Evolutionary conservation across 2,113 vertebrate genomes (phyloP), one percentile per base, ranked within the genome.

Genomic region (Plestiodon gilberti): DNA sequence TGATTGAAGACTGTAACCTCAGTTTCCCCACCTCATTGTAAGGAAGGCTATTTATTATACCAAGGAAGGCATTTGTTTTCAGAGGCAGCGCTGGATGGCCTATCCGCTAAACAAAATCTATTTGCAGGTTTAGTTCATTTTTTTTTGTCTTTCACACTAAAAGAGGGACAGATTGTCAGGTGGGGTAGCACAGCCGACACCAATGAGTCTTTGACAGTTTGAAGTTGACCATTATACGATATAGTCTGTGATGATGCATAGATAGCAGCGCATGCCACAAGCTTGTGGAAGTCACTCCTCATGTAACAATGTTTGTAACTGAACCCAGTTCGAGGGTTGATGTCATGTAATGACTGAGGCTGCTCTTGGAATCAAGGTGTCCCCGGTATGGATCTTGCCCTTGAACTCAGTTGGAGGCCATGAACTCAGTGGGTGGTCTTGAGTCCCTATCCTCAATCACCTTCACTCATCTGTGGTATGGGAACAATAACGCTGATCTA

Each of bases 241-340:
- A 0, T 1, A 52, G 14, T 28, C 23, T 28, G 0, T 38, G 0
- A 5, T 30, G 0, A 5, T 6, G 2, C 0, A 1, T 3, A 25
- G 55, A 0, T 3, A 1, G 2, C 25, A 76, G 18, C 38, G 33
- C 18, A 1, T 14, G 0, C 17, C 20, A 35, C 0, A 0, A 0
- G 1, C 13, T 0, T 0, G 1, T 22, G 6, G 11, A 75, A 25
- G 78, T 0, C 0, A 1, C 6, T 6, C 43, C 18, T 55, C 0
- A 0, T 2, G 64, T 15, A 9, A 0, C 1, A 23, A 1, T 6
- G 5, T 3, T 14, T 0, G 55, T 4, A 3, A 0, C 0, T 1
- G 35, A 48, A 48, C 43, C 8, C 43, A n/a, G n/a, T n/a, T n/a
- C n/a, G n/a, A n/a, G n/a, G 22, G 40, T 7, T 1, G 0, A 1